Percentiles rank a stretch among this genome's conserved stretches.
Evolutionary conservation across 2,888 invertebrate species (phyloP).

Genomic region (Xestia c-nigrum): DNA sequence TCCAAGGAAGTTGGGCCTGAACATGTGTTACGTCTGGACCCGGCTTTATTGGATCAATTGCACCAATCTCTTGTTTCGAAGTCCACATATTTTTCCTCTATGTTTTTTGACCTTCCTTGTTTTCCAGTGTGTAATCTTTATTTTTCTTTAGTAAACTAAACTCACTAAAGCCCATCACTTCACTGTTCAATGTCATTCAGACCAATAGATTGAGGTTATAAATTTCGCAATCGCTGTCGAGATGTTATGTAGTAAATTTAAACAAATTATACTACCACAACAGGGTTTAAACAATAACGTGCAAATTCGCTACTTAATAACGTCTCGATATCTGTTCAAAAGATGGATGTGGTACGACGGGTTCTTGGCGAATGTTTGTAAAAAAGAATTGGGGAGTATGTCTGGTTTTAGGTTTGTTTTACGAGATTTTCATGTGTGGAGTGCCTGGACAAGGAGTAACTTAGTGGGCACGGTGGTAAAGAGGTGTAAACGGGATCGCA

Average conservation of each 20-base stretch:
- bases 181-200: slow-evolving; percentile 31
- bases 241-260: slow-evolving; percentile 81
- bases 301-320: slow-evolving; percentile 68
- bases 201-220: slow-evolving; percentile 76
- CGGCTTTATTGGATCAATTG: background rate
- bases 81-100: slow-evolving; percentile 7
- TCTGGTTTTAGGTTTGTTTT: slow-evolving; percentile 78
- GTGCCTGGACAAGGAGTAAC: slow-evolving; percentile 80
- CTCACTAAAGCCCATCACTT: slow-evolving; percentile 34
- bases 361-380: slow-evolving; percentile 63
- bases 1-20: too few species aligned
- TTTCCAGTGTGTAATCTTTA: background rate
- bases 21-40: too few species aligned
- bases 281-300: slow-evolving; percentile 68
- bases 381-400: slow-evolving; percentile 73
- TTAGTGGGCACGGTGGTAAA: slow-evolving; percentile 80
- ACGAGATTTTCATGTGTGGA: slow-evolving; percentile 83
- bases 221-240: slow-evolving; percentile 79
- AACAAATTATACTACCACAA: slow-evolving; percentile 74
- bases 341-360: slow-evolving; percentile 73
- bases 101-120: background rate
- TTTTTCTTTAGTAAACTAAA: background rate
- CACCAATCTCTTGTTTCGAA: background rate
- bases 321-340: slow-evolving; percentile 70
- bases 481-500: slow-evolving; percentile 80